These are phyloP conservation scores for Podarcis cretensis DNA, from an alignment of 2,113 vertebrate genomes.

Conservation along the genomic window DNA sequence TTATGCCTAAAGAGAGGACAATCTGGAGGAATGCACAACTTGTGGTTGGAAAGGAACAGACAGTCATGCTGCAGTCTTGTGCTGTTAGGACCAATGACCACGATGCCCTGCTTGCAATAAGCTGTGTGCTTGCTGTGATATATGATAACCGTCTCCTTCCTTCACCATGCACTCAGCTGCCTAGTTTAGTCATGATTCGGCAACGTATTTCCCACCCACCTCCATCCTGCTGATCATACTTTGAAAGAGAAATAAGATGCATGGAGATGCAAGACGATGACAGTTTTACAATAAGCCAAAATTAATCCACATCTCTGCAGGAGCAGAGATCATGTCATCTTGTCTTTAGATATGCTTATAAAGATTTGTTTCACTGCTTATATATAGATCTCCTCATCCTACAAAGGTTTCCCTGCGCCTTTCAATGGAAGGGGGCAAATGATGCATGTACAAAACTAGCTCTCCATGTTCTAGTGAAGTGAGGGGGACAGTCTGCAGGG, in stretches of 20 bases:
- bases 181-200: background rate
- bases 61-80: slow-evolving; percentile 37
- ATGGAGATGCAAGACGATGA: background rate
- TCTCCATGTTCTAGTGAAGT: background rate
- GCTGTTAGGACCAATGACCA: background rate
- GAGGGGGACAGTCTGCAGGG: background rate
- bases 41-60: slow-evolving; percentile 58
- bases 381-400: background rate
- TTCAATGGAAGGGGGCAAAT: background rate
- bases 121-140: background rate
- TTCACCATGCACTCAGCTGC: background rate
- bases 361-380: background rate
- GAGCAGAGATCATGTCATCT: background rate
- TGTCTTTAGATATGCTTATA: background rate
- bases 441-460: background rate
- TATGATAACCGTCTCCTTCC: background rate
- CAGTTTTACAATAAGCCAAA: background rate
- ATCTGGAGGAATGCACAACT: slow-evolving; percentile 66
- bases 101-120: background rate
- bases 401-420: background rate
- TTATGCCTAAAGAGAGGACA: slow-evolving; percentile 63
- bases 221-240: background rate
- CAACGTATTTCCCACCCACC: background rate
- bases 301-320: background rate
- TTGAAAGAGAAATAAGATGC: background rate